Conservation (phyloP, 2,113 vertebrate genomes). For the Ictidomys tridecemlineatus region DNA sequence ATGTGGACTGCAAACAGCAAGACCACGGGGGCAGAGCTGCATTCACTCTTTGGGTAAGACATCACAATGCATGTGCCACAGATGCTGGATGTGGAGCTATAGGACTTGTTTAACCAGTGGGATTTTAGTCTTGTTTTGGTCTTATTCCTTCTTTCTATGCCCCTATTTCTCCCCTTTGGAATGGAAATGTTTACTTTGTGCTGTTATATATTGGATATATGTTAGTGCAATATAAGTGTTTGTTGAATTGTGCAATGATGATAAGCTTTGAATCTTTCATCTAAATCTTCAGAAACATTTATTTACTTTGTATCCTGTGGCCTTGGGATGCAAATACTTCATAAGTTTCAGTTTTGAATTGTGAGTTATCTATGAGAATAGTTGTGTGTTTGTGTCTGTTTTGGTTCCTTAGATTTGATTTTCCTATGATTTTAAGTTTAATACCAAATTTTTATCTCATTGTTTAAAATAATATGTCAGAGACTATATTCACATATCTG, state of each 20-base stretch:
- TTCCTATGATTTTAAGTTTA: slow-evolving; percentile 22
- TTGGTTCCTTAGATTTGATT: background rate
- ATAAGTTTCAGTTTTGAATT: background rate
- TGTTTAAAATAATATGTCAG: background rate
- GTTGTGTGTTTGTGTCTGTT: background rate
- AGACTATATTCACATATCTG: background rate
- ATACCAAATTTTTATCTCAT: background rate
- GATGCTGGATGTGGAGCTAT: too few species aligned
- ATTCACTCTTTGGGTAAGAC: too few species aligned
- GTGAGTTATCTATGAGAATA: background rate
- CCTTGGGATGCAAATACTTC: background rate
- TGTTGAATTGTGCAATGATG: background rate
- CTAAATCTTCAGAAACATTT: background rate
- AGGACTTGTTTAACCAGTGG: too few species aligned
- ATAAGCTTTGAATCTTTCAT: background rate
- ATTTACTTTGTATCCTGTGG: background rate
- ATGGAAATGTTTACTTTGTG: too few species aligned
- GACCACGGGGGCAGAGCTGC: too few species aligned
- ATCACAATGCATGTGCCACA: too few species aligned
- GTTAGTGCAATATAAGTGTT: background rate
- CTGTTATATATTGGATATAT: too few species aligned
- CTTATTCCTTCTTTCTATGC: too few species aligned
- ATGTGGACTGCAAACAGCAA: too few species aligned
- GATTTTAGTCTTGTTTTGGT: too few species aligned
- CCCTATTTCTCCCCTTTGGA: too few species aligned